Evolutionary conservation across 2,113 vertebrate species (phyloP).

Genomic region (Scatophagus argus): DNA sequence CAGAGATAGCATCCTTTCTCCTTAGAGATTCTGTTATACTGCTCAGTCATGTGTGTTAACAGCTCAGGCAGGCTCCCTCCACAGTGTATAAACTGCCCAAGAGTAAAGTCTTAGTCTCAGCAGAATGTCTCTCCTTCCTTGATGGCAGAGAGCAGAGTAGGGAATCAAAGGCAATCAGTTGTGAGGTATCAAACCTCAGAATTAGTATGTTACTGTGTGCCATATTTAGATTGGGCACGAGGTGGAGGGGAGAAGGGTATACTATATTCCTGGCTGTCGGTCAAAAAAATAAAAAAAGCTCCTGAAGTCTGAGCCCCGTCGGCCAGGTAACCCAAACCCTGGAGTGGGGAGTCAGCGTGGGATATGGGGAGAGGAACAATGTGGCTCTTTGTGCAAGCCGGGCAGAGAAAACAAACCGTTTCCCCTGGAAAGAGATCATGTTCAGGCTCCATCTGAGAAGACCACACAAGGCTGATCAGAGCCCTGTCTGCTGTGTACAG

Average conservation of each 20-base stretch:
- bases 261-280: conserved; percentile 76
- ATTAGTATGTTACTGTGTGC: conserved; percentile 45
- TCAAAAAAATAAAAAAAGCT: conserved; percentile 75
- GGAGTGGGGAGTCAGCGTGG: conserved; percentile 80
- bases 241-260: conserved; percentile 56
- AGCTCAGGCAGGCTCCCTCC: conserved; percentile 26
- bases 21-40: conserved; percentile 7
- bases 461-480: conserved; percentile 83
- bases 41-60: conserved; percentile 17
- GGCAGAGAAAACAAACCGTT: conserved; percentile 83
- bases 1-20: conserved; percentile 32
- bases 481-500: conserved; percentile 72
- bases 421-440: conserved; percentile 84
- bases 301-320: conserved; percentile 78
- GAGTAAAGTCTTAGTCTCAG: conserved; percentile 53
- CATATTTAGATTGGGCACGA: conserved; percentile 74
- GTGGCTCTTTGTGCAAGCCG: conserved; percentile 82
- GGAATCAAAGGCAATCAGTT: conserved; percentile 65
- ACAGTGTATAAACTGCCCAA: conserved; percentile 32
- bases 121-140: conserved; percentile 49
- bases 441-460: conserved; percentile 83
- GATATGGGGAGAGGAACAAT: conserved; percentile 83
- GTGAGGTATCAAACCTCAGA: conserved; percentile 58
- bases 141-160: conserved; percentile 28
- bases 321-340: conserved; percentile 83